Evolutionary conservation across 2,113 vertebrate genomes (phyloP), one percentile per base, ranked within the genome.

Genomic region (Cricetomys ansorgei): DNA sequence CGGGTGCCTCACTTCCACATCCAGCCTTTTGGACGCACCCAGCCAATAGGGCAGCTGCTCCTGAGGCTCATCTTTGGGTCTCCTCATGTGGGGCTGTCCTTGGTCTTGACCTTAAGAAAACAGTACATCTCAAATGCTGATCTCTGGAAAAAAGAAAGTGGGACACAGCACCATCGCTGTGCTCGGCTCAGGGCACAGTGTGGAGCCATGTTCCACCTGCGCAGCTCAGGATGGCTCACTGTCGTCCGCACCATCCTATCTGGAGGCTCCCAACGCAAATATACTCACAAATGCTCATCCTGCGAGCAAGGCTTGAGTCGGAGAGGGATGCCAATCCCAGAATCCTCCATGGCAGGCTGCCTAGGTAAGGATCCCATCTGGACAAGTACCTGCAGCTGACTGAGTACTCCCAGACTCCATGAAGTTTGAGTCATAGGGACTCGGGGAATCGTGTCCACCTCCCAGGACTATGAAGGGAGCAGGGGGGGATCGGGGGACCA

Each of bases 191-290:
- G n/a, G 37, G 8, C 48, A 27, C 79, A 25, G 7, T 0, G 0
- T n/a, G 55, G 55, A n/a, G 1, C 19, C 9, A 0, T 4, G 21
- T 11, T 53, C 31, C 37, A 34, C 31, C 1, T 11, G 10, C 8
- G 27, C 8, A 1, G 0, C 48, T 64, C 55, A 10, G 40, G 12
- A 57, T 15, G n/a, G 45, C 69, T 73, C 37, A 31, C 53, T 16
- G 5, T 27, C 37, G 23, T 19, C 43, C 31, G 27, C 37, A 13
- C 3, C 23, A 31, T 7, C 48, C 37, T n/a, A 53, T 53, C 21
- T 25, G 3, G 53, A 81, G 79, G 34, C 17, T n/a, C 21, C 53
- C 53, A 57, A 40, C 37, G 37, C 48, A 27, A n/a, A 13, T 45
- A 8, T 12, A 3, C 7, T 0, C 8, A 25, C 85, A n/a, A 16